Percentiles rank a stretch among this genome's conserved stretches.
Conservation (phyloP, 2,888 invertebrate genomes). For the Tetragnatha montana region DNA sequence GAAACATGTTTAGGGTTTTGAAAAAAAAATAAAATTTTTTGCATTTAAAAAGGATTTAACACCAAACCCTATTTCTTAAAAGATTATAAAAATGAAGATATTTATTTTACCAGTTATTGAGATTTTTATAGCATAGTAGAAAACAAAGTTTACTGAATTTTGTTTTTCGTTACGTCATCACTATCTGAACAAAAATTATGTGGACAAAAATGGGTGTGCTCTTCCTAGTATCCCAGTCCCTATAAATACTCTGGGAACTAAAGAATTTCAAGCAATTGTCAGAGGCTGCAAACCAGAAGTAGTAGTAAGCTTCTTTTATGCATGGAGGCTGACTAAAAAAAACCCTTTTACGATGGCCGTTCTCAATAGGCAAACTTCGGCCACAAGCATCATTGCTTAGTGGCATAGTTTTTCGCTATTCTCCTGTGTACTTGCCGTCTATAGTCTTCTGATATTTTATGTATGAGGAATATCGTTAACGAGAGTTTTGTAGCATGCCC, state of each 20-base stretch:
- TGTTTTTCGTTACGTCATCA: too few relatives aligned
- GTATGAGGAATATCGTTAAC: not conserved
- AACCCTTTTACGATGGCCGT: constrained; percentile 3
- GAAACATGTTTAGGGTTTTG: too few relatives aligned
- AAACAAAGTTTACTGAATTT: too few relatives aligned
- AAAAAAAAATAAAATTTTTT: too few relatives aligned
- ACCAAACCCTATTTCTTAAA: too few relatives aligned
- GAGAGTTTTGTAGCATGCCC: not conserved
- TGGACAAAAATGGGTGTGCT: not conserved
- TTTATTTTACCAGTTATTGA: too few relatives aligned
- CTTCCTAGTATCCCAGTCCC: not conserved
- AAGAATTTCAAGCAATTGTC: not conserved
- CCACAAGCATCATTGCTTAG: not conserved
- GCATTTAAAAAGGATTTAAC: too few relatives aligned
- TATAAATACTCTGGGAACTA: not conserved
- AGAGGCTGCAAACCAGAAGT: constrained; percentile 1
- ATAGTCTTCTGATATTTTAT: not conserved
- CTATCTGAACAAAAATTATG: not conserved
- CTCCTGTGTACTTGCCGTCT: not conserved
- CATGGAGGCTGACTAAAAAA: not conserved
- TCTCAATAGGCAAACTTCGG: not conserved
- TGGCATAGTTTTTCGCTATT: constrained; percentile 15
- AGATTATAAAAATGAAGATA: too few relatives aligned
- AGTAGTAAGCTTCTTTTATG: not conserved
- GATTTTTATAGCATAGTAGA: too few relatives aligned